Conservation (phyloP, 1,140 invertebrate genomes). For the Cataglyphis hispanica region DNA sequence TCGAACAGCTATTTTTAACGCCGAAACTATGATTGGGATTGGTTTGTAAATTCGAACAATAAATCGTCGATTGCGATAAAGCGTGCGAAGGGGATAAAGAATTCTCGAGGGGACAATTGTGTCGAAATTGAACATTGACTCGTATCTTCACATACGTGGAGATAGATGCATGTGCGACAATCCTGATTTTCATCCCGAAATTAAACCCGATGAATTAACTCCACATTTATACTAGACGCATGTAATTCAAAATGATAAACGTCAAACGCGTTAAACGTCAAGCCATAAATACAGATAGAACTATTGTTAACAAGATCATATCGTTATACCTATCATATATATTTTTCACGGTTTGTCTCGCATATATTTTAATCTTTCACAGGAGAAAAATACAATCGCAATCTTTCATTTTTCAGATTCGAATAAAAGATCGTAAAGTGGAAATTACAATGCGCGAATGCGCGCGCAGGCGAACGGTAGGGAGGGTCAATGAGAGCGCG, state of each 20-base stretch:
- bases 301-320: background rate
- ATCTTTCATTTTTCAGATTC: too few species aligned
- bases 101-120: slow-evolving; percentile 31
- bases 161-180: background rate
- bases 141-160: background rate
- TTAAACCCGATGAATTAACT: background rate
- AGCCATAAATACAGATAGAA: background rate
- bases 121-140: slow-evolving; percentile 32
- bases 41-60: background rate
- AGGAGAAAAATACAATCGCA: background rate
- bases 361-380: background rate
- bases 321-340: background rate
- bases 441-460: background rate
- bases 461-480: slow-evolving; percentile 19
- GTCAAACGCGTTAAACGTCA: too few species aligned
- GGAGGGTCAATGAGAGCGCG: slow-evolving; percentile 37
- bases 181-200: background rate
- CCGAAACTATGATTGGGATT: background rate
- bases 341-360: background rate
- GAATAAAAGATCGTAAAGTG: background rate
- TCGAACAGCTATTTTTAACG: background rate
- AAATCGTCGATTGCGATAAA: slow-evolving; percentile 57
- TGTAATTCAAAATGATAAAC: background rate
- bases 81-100: slow-evolving; percentile 56
- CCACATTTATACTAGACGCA: background rate